Percentiles rank a stretch among this genome's conserved stretches.
Evolutionary conservation across 2,797 vertebrate genomes (phyloP).

Genomic region (Gila robusta): DNA sequence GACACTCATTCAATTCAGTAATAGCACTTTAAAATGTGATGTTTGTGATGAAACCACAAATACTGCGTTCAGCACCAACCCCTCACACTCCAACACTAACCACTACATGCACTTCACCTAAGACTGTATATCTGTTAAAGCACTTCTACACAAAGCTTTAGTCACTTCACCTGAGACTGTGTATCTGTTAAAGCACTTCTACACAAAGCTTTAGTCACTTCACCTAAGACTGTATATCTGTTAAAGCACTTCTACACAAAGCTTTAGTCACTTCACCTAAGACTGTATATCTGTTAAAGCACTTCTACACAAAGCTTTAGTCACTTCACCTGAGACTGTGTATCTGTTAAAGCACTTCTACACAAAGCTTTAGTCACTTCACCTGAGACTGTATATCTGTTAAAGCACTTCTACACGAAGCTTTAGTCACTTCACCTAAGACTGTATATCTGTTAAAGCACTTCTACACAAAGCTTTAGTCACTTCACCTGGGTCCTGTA

Average conservation of each 20-base stretch:
- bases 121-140: background rate
- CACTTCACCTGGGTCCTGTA: background rate
- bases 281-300: slow-evolving; percentile 4
- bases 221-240: slow-evolving; percentile 12
- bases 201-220: background rate
- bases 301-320: background rate
- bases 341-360: background rate
- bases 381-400: background rate
- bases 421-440: slow-evolving; percentile 4
- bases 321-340: background rate
- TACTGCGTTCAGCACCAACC: background rate
- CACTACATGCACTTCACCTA: background rate
- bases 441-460: no score
- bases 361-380: background rate
- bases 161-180: slow-evolving; percentile 5
- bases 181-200: background rate
- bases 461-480: background rate
- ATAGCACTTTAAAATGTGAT: slow-evolving; percentile 2
- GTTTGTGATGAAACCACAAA: slow-evolving; percentile 34
- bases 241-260: background rate
- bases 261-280: background rate
- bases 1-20: slow-evolving; percentile 23
- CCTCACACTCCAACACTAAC: background rate
- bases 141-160: background rate
- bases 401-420: background rate